A percentile compares a stretch with the other conserved stretches of the same genome.
phyloP scores from a whole-genome alignment of 2,113 vertebrate genomes.

The Crotalus tigris region DNA sequence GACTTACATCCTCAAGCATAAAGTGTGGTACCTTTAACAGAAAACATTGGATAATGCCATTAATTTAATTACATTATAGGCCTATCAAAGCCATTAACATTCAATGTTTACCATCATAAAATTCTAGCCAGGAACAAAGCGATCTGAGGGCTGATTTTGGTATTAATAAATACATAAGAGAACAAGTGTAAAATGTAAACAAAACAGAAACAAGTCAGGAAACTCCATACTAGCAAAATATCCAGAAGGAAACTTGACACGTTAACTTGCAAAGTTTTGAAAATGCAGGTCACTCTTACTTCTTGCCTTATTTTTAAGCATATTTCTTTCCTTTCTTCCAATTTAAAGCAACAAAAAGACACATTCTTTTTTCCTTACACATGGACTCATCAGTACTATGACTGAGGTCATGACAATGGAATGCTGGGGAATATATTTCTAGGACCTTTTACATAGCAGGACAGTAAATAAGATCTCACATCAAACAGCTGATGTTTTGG shows the following conservation, averaged over 20 bases:
- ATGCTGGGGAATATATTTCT: background rate
- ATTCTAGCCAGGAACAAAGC: background rate
- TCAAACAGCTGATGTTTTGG: background rate
- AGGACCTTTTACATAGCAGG: background rate
- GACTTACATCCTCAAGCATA: constrained; percentile 50
- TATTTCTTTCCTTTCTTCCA: background rate
- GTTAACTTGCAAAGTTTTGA: background rate
- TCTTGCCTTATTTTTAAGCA: background rate
- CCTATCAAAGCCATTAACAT: constrained; percentile 27
- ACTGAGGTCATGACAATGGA: background rate
- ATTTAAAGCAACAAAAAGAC: background rate
- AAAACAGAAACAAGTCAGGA: background rate
- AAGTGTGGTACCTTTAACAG: constrained; percentile 47
- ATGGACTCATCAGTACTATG: background rate
- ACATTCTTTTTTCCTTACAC: background rate
- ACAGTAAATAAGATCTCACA: background rate
- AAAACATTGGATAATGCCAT: constrained; percentile 52
- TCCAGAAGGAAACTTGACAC: background rate
- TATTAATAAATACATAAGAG: background rate
- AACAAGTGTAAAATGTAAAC: background rate
- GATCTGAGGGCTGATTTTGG: background rate
- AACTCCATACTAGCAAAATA: background rate
- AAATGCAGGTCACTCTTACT: background rate
- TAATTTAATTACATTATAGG: constrained; percentile 20
- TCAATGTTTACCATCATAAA: constrained; percentile 24